Evolutionary conservation across 2,888 invertebrate species (phyloP).

Genomic region (Cryptocheilus praepositus): DNA sequence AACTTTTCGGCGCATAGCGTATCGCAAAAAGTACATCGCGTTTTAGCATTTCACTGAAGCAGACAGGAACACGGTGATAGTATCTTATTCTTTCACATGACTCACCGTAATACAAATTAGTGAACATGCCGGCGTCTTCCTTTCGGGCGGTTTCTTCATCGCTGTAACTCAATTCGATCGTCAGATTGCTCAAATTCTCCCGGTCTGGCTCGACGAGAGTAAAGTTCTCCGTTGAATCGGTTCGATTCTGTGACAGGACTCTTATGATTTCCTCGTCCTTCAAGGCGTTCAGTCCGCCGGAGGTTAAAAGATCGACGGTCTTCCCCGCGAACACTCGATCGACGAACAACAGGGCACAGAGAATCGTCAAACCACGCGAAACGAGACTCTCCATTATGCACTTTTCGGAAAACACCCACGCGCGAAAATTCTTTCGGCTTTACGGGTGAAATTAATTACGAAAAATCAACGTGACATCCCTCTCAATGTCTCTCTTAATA

Average conservation of each 20-base stretch:
- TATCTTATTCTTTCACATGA: constrained; percentile 8
- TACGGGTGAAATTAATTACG: too few relatives aligned
- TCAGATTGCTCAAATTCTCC: constrained; percentile 48
- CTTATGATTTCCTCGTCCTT: constrained; percentile 66
- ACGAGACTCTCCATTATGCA: too few relatives aligned
- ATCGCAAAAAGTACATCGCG: too few relatives aligned
- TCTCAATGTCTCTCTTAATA: too few relatives aligned
- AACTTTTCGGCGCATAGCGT: too few relatives aligned
- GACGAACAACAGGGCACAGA: too few relatives aligned
- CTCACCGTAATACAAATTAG: constrained; percentile 67
- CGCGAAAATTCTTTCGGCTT: too few relatives aligned
- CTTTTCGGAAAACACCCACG: too few relatives aligned
- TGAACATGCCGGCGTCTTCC: constrained; percentile 4
- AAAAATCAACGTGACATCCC: too few relatives aligned
- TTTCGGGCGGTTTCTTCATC: constrained; percentile 19
- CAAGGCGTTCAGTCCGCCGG: constrained; percentile 46
- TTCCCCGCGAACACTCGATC: constrained; percentile 39
- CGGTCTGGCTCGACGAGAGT: constrained; percentile 63
- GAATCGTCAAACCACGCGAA: too few relatives aligned
- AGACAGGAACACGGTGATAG: too few relatives aligned
- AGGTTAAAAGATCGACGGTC: constrained; percentile 59
- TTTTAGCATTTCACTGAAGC: too few relatives aligned
- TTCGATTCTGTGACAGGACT: constrained; percentile 57
- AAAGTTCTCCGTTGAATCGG: constrained; percentile 57
- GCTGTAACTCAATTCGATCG: constrained; percentile 26